Conservation (phyloP, 2,888 invertebrate genomes). For the Sesia bembeciformis region DNA sequence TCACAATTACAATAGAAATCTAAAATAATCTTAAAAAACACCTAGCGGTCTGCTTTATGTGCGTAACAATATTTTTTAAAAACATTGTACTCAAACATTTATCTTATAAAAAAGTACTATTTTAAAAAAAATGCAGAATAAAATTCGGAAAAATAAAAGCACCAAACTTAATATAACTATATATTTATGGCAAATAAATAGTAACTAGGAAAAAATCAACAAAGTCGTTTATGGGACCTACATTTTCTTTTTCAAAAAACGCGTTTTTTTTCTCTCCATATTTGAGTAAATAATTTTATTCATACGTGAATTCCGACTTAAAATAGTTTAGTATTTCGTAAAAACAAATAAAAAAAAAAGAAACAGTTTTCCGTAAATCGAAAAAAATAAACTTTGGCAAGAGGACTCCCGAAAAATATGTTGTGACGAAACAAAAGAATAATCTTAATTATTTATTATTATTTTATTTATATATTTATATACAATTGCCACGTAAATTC, state of each 20-base stretch:
- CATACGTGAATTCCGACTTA: not conserved
- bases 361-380: slow-evolving; percentile 8
- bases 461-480: slow-evolving; percentile 22
- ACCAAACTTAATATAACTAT: slow-evolving; percentile 3
- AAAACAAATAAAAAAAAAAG: not conserved
- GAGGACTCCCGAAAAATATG: slow-evolving; percentile 17
- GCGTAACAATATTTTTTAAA: slow-evolving; percentile 17
- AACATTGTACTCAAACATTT: slow-evolving; percentile 11
- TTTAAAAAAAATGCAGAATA: slow-evolving; percentile 19
- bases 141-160: slow-evolving; percentile 15
- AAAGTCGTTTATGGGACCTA: not conserved
- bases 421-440: slow-evolving; percentile 27
- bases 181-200: not conserved
- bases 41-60: slow-evolving; percentile 29
- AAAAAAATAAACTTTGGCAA: slow-evolving; percentile 22
- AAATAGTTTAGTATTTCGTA: not conserved
- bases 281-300: not conserved
- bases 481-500: slow-evolving; percentile 64
- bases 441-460: slow-evolving; percentile 14
- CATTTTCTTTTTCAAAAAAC: not conserved
- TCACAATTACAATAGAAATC: no score
- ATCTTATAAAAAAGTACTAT: slow-evolving; percentile 1
- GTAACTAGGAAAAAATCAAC: not conserved
- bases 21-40: slow-evolving; percentile 2
- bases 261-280: not conserved